Evolutionary conservation across 1,140 invertebrate genomes (phyloP), one percentile per base, ranked within the genome.

Genomic region (Leptinotarsa lineolata): DNA sequence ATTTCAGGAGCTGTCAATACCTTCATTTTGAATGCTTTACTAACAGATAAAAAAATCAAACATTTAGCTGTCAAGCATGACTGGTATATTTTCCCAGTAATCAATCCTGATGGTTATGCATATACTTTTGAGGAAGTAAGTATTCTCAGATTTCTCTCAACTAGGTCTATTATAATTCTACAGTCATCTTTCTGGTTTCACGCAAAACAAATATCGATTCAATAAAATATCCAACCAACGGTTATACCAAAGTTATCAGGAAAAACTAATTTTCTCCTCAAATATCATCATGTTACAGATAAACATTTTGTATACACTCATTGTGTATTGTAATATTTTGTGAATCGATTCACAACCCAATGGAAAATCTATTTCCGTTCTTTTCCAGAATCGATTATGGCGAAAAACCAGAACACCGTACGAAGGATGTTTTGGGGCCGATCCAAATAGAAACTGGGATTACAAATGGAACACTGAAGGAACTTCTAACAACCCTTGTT

Each of bases 31-130:
- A 87, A 92, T 72, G 84, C 92, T 76, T 78, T 93, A 3, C 79
- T 93, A 1, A 46, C 45, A 46, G 77, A 90, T 76, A 12, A 85
- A 65, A 81, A 86, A 69, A 75, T 88, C 4, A 79, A 86, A 75
- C 68, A 81, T 64, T 78, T 91, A 76, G 87, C 92, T 12, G 85
- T 90, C 60, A 83, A 84, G 30, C 85, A 90, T 69, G 89, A 92
- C 58, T 93, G 92, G 92, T 91, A 92, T 75, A 84, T 94, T 13
- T 84, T 93, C 68, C 92, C 92, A 0, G 86, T 89, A 24, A 78
- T 88, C 2, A 94, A 94, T 83, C 93, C 93, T 15, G 94, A 96
- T 85, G 94, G 94, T 66, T 95, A 92, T 81, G 91, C 88, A 54
- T 93, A 90, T 78, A 89, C 91, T 1, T 89, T 91, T 77, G 86